Evolutionary conservation across 2,888 invertebrate genomes (phyloP), one percentile per base, ranked within the genome.

Genomic region (Tortricodes alternella): DNA sequence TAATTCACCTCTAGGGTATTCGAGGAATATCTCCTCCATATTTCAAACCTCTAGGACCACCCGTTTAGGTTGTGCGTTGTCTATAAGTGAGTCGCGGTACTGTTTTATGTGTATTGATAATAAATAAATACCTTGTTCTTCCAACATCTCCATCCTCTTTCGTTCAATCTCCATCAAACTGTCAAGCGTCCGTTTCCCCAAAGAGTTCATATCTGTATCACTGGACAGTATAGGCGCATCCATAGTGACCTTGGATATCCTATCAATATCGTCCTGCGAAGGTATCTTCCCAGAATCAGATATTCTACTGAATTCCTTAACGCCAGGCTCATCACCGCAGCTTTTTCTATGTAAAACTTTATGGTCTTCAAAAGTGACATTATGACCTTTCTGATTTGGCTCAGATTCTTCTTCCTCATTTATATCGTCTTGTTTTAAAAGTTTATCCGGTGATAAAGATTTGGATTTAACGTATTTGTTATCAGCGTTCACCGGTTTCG

Each of bases 81-180:
- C n/a, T n/a, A n/a, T n/a, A n/a, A n/a, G n/a, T n/a, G n/a, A n/a
- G n/a, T n/a, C n/a, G n/a, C n/a, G n/a, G n/a, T n/a, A n/a, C n/a
- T n/a, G n/a, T n/a, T n/a, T n/a, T n/a, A n/a, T n/a, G 2, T 27
- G 27, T 27, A 9, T 7, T 27, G 3, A 15, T n/a, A 15, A 3
- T 15, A 3, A 3, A 24, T n/a, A 46, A 4, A 15, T 85, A 96
- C 97, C 97, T 94, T 97, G 97, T 82, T 97, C 96, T 62, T 96
- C 96, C 74, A 98, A 91, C 92, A 97, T 94, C 66, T 95, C 92
- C 73, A 96, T 94, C 53, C 97, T 90, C 81, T 97, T 97, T 69
- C 96, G 93, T 81, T 98, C 97, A 59, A 98, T 96, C 86, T 97
- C 97, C 87, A 95, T 95, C 58, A 98, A 91, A 65, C 97, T 97